Evolutionary conservation across 2,113 vertebrate genomes (phyloP).

Genomic region (Ciconia boyciana): DNA sequence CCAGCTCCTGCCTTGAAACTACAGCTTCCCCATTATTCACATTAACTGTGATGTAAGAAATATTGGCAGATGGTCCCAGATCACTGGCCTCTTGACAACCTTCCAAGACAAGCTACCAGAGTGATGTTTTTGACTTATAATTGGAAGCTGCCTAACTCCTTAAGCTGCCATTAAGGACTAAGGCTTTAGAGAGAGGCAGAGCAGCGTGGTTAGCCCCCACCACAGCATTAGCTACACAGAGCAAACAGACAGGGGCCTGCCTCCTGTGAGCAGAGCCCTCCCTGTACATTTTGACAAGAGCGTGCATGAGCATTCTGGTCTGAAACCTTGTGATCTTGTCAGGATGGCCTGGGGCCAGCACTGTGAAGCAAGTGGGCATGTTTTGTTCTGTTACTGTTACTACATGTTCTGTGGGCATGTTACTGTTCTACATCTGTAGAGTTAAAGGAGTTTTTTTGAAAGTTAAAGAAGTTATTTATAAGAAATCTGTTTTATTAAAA

Average conservation of each 20-base stretch:
- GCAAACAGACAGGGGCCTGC: background rate
- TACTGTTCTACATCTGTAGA: background rate
- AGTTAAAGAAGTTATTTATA: conserved; percentile 18
- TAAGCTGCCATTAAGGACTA: background rate
- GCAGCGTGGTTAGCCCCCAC: background rate
- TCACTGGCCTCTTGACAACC: background rate
- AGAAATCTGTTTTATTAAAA: conserved; percentile 56
- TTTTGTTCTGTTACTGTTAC: too few species aligned
- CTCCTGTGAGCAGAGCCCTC: background rate
- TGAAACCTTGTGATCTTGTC: background rate
- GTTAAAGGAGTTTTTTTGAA: background rate
- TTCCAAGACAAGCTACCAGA: background rate
- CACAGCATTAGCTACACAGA: background rate
- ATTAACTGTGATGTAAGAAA: background rate
- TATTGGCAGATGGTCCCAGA: background rate
- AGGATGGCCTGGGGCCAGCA: background rate
- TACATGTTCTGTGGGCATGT: too few species aligned
- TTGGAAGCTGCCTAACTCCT: background rate
- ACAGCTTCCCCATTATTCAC: background rate
- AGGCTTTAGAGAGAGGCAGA: background rate
- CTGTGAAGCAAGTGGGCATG: background rate
- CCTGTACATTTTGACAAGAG: background rate
- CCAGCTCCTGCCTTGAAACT: background rate
- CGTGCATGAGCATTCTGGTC: rapidly evolving
- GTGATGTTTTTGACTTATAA: background rate